A percentile compares a stretch with the other conserved stretches of the same genome.
These are phyloP conservation scores for Neomorphus geoffroyi DNA, from an alignment of 2,797 vertebrate genomes.

Conservation along the genomic window DNA sequence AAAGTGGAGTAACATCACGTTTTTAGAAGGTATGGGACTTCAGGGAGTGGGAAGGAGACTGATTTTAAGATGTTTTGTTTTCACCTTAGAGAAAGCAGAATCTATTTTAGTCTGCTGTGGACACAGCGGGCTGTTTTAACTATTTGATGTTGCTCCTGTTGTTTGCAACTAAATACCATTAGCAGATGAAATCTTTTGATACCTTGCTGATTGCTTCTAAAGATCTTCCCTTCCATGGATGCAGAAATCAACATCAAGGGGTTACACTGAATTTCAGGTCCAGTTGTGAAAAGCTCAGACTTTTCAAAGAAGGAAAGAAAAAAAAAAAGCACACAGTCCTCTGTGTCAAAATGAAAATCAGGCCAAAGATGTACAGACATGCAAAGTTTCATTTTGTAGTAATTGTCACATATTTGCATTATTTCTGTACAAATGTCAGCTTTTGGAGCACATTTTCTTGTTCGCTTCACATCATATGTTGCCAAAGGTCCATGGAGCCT, in stretches of 20 bases:
- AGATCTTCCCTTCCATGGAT: background rate
- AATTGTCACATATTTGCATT: background rate
- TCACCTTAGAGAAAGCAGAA: background rate
- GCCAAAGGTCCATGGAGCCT: background rate
- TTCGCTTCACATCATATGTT: background rate
- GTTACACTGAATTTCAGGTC: background rate
- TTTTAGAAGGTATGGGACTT: background rate
- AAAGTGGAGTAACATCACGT: rapidly evolving
- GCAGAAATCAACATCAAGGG: background rate
- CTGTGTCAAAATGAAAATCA: background rate
- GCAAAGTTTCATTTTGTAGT: background rate
- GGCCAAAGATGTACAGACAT: background rate
- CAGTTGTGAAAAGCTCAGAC: background rate
- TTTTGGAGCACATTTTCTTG: background rate
- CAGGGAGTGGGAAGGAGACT: too few species aligned
- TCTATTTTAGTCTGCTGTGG: background rate
- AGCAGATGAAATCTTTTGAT: background rate
- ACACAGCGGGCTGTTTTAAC: background rate
- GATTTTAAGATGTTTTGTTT: background rate
- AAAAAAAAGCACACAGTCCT: background rate
- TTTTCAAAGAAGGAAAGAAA: background rate
- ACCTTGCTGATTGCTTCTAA: background rate
- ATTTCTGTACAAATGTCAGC: background rate
- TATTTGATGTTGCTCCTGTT: background rate
- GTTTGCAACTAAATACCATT: background rate